Percentiles rank a stretch among this genome's conserved stretches.
Conservation (phyloP, 2,113 vertebrate species). For the Lynx canadensis region DNA sequence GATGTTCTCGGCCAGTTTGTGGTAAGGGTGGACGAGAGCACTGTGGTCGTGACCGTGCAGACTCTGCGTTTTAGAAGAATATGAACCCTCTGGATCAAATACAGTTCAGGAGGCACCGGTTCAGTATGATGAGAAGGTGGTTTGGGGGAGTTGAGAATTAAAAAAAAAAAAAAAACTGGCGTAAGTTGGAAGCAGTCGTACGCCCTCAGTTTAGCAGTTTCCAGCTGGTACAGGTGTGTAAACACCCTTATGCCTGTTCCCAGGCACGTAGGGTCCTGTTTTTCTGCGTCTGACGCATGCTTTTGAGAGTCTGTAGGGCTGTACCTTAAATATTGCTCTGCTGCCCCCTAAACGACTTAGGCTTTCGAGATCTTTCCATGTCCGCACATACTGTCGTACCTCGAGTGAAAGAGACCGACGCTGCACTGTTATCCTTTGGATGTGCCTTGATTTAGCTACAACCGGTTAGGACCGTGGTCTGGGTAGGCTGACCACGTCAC, state of each 20-base stretch:
- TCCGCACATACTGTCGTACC: not conserved
- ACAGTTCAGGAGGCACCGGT: not conserved
- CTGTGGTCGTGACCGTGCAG: not conserved
- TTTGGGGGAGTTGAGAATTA: not conserved
- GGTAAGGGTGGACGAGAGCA: not conserved
- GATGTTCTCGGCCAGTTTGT: not conserved
- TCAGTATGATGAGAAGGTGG: not conserved
- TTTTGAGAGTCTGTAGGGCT: not conserved
- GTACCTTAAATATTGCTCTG: not conserved
- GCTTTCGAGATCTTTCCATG: not conserved
- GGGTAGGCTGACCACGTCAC: not conserved
- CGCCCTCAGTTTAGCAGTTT: not conserved
- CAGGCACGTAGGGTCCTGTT: not conserved
- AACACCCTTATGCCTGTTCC: not conserved
- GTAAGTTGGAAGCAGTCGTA: not conserved
- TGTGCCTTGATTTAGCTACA: not conserved
- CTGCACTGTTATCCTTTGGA: not conserved
- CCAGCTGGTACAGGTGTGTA: not conserved
- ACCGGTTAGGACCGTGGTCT: not conserved
- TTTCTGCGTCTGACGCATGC: not conserved
- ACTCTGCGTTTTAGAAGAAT: slow-evolving; percentile 31
- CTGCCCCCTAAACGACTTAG: not conserved
- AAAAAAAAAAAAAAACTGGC: not conserved
- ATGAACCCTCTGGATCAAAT: not conserved
- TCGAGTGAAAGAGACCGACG: not conserved